Conservation (phyloP, 37 sponge, comb jelly and placozoan genomes). For the Hexactinellida sp. region DNA sequence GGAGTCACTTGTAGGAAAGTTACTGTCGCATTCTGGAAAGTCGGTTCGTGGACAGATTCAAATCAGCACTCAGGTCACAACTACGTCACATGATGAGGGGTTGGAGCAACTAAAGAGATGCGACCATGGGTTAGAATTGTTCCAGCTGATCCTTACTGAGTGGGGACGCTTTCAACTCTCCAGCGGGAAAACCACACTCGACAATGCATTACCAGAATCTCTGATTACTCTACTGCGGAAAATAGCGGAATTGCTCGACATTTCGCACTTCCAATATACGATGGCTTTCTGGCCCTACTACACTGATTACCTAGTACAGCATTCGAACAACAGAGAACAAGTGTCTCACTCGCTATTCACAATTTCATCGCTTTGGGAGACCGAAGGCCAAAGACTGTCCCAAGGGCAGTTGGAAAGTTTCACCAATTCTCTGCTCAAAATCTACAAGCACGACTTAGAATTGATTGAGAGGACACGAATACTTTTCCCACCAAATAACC, state of each 20-base stretch:
- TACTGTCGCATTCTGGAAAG: neutral
- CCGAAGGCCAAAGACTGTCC: neutral
- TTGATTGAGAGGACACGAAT: neutral
- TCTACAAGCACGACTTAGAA: neutral
- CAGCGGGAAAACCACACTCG: neutral
- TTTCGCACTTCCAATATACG: neutral
- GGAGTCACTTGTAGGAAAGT: neutral
- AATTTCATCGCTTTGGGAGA: neutral
- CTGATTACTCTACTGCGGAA: neutral
- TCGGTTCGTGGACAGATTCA: neutral
- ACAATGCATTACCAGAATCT: neutral
- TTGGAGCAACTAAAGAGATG: neutral
- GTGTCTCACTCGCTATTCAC: neutral
- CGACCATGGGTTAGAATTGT: neutral
- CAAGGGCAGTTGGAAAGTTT: neutral
- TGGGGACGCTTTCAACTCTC: neutral
- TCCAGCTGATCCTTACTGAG: neutral
- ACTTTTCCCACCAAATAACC: neutral
- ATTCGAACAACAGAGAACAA: neutral
- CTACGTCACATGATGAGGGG: neutral
- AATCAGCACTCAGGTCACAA: neutral
- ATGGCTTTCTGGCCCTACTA: neutral
- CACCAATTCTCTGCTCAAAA: neutral
- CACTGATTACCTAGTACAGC: neutral
- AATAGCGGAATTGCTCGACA: neutral